These are phyloP conservation scores for Aphrophora alni DNA, from an alignment of 2,888 invertebrate species.

Conservation along the genomic window DNA sequence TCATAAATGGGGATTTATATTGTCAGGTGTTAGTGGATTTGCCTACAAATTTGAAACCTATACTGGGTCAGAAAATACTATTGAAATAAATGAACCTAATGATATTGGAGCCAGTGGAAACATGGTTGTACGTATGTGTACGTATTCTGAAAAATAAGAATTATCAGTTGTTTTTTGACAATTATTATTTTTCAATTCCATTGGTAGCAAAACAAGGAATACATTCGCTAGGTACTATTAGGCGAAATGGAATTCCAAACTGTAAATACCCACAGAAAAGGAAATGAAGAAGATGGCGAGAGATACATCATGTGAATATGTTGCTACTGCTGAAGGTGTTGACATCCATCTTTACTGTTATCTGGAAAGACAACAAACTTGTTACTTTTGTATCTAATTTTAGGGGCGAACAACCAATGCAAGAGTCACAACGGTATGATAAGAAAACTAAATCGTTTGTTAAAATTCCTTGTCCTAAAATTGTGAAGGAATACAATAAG, in stretches of 20 bases:
- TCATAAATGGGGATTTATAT: conserved; percentile 52
- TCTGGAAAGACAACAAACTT: conserved; percentile 45
- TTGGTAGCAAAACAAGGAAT: conserved; percentile 52
- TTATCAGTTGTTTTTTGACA: conserved; percentile 54
- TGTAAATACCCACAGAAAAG: conserved; percentile 53
- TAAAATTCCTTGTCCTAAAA: conserved; percentile 49
- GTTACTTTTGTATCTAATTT: conserved; percentile 51
- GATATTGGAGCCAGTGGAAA: conserved; percentile 54
- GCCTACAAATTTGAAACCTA: conserved; percentile 53
- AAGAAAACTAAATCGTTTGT: conserved; percentile 43
- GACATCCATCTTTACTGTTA: conserved; percentile 47
- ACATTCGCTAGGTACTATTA: conserved; percentile 52
- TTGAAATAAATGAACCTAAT: neutral
- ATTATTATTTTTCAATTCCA: conserved; percentile 52
- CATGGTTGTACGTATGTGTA: conserved; percentile 53
- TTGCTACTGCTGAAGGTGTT: conserved; percentile 46
- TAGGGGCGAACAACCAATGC: conserved; percentile 49
- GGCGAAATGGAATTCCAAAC: conserved; percentile 52
- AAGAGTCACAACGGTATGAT: conserved; percentile 43
- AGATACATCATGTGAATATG: conserved; percentile 50
- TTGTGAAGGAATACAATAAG: conserved; percentile 52
- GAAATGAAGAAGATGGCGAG: conserved; percentile 50
- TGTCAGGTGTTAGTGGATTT: conserved; percentile 52
- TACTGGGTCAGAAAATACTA: conserved; percentile 38
- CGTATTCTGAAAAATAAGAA: conserved; percentile 52